phyloP scores from a whole-genome alignment of 2,888 invertebrate genomes.

The Epirrhoe tristata region DNA sequence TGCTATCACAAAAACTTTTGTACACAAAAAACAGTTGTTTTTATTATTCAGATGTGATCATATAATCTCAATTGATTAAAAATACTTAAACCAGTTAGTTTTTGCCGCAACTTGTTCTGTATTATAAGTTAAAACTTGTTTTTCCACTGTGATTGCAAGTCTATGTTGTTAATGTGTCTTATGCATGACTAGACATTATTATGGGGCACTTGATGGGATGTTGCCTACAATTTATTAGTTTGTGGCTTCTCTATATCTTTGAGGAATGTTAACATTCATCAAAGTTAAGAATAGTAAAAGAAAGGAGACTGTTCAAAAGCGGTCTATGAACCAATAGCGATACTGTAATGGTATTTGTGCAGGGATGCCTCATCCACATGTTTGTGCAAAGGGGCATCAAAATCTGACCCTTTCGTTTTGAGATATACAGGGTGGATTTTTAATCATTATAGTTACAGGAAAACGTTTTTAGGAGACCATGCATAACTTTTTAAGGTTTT shows the following conservation, averaged over 20 bases:
- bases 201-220: background rate
- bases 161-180: conserved; percentile 1
- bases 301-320: no score
- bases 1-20: background rate
- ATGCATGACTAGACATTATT: conserved; percentile 17
- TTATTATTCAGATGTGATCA: conserved; percentile 6
- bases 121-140: conserved; percentile 28
- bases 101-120: conserved; percentile 19
- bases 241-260: background rate
- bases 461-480: no score
- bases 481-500: no score
- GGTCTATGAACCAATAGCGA: no score
- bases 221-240: background rate
- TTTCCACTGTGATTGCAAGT: conserved; percentile 12
- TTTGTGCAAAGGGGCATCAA: no score
- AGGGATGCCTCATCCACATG: no score
- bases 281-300: no score
- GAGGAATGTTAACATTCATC: no score
- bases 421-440: no score
- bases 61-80: conserved; percentile 15
- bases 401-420: no score
- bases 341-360: no score
- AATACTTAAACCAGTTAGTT: conserved; percentile 16
- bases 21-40: conserved; percentile 1
- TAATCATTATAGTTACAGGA: no score